These are phyloP conservation scores for Gopherus evgoodei DNA, from an alignment of 2,113 vertebrate species.

Conservation along the genomic window DNA sequence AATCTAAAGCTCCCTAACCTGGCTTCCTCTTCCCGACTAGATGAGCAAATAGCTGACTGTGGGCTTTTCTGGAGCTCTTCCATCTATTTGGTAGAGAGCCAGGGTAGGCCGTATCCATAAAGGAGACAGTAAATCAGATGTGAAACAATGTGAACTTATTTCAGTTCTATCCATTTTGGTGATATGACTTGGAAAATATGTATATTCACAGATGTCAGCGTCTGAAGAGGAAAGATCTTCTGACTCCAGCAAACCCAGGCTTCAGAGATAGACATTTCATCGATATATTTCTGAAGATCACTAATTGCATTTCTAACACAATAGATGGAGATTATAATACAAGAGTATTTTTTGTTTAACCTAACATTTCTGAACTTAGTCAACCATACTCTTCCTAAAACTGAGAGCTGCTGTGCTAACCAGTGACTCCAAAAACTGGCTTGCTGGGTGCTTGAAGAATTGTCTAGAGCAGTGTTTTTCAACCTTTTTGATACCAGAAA, in stretches of 20 bases:
- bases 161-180: no score
- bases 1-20: not conserved
- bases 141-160: not conserved
- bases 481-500: no score
- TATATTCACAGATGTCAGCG: no score
- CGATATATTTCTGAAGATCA: not conserved
- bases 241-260: not conserved
- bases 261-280: not conserved
- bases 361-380: not conserved
- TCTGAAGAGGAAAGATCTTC: no score
- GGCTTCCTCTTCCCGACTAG: not conserved
- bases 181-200: no score
- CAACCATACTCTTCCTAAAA: not conserved
- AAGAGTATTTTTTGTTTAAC: not conserved
- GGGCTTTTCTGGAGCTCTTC: not conserved
- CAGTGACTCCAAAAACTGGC: not conserved
- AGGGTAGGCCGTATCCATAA: not conserved
- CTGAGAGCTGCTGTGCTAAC: rapidly evolving
- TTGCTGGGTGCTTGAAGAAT: not conserved
- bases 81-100: not conserved
- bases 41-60: not conserved
- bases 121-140: not conserved
- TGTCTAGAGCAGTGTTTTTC: no score
- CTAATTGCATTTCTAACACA: not conserved
- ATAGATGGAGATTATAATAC: not conserved